These are phyloP conservation scores for Platysteira castanea DNA, from an alignment of 2,113 vertebrate genomes.

Conservation along the genomic window DNA sequence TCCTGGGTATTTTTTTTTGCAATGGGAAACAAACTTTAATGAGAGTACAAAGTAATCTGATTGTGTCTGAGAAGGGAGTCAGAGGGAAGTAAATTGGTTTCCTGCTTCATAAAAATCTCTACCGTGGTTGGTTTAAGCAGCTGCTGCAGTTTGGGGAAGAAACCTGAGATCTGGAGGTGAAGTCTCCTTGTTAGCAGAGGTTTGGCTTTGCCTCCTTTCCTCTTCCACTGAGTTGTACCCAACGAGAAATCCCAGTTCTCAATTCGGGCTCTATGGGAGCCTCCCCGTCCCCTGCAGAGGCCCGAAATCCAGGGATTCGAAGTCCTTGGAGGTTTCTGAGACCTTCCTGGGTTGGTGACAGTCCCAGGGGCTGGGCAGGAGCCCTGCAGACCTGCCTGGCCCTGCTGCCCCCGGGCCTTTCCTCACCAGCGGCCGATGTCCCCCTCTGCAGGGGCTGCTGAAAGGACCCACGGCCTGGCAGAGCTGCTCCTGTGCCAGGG, in stretches of 20 bases:
- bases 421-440: neutral
- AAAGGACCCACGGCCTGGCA: neutral
- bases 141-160: neutral
- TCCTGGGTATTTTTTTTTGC: neutral
- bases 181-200: neutral
- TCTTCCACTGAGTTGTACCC: neutral
- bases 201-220: neutral
- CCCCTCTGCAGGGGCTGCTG: neutral
- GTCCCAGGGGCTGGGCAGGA: neutral
- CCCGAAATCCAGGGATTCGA: neutral
- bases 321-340: neutral
- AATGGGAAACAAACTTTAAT: neutral
- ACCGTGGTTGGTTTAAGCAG: neutral
- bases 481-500: neutral
- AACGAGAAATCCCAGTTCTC: neutral
- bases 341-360: neutral
- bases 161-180: neutral
- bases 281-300: neutral
- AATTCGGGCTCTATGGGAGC: neutral
- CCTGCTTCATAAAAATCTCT: neutral
- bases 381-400: neutral
- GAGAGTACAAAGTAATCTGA: neutral
- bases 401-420: neutral
- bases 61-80: neutral
- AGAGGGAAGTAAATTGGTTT: neutral